A percentile compares a stretch with the other conserved stretches of the same genome.
phyloP scores from a whole-genome alignment of 2,797 vertebrate species.

The Cirrhinus molitorella region DNA sequence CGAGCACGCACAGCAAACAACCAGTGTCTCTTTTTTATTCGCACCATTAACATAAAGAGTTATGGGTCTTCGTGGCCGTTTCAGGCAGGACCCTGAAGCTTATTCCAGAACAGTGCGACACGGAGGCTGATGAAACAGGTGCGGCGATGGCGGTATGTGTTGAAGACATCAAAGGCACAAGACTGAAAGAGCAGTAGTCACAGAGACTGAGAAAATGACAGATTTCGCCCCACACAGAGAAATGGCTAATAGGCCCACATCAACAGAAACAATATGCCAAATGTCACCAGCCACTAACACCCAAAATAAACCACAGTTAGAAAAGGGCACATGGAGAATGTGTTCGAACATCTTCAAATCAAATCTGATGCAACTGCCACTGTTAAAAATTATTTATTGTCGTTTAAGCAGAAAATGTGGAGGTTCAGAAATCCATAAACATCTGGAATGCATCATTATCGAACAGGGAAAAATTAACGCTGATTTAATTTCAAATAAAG shows the following conservation, averaged over 20 bases:
- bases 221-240: conserved; percentile 18
- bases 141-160: background rate
- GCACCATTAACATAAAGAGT: conserved; percentile 1
- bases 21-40: background rate
- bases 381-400: background rate
- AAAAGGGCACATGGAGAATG: background rate
- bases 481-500: conserved; percentile 31
- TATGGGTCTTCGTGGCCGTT: conserved; percentile 6
- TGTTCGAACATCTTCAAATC: background rate
- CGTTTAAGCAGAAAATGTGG: conserved; percentile 1
- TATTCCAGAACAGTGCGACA: conserved; percentile 23
- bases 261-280: conserved; percentile 37
- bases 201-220: conserved; percentile 43
- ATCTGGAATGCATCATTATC: conserved; percentile 23
- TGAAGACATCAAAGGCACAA: conserved; percentile 49
- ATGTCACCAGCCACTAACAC: conserved; percentile 27
- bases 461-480: conserved; percentile 11
- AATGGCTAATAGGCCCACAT: conserved; percentile 28
- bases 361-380: conserved; percentile 16
- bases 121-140: conserved; percentile 45
- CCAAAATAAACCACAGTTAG: conserved; percentile 11
- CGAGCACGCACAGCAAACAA: conserved; percentile 19
- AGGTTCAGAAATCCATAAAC: conserved; percentile 22
- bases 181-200: conserved; percentile 5
- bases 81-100: conserved; percentile 15